A percentile compares a stretch with the other conserved stretches of the same genome.
These are phyloP conservation scores for Spilarctia lutea DNA, from an alignment of 2,888 invertebrate genomes.

Conservation along the genomic window DNA sequence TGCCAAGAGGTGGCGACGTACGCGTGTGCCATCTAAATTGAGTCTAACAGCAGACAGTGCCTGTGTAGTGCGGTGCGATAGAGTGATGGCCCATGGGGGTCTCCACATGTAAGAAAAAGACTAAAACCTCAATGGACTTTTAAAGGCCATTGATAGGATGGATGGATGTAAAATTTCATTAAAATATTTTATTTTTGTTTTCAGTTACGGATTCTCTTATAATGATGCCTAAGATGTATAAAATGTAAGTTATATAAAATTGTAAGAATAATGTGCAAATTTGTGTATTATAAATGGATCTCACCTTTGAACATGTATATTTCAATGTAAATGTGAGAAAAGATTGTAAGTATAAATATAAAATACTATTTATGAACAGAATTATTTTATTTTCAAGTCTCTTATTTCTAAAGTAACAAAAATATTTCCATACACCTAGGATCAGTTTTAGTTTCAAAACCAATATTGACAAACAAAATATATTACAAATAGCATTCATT, in stretches of 20 bases:
- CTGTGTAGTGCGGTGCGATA: no score
- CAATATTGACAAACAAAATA: conserved; percentile 35
- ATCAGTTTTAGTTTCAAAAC: conserved; percentile 38
- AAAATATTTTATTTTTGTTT: conserved; percentile 53
- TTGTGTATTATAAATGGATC: conserved; percentile 38
- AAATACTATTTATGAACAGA: conserved; percentile 43
- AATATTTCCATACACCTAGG: conserved; percentile 36
- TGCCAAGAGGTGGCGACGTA: no score
- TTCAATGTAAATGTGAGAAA: conserved; percentile 29
- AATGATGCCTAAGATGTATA: conserved; percentile 83
- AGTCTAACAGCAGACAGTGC: no score
- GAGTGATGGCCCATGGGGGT: no score
- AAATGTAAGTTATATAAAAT: conserved; percentile 58
- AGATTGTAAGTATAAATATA: conserved; percentile 40
- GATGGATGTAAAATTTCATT: not conserved
- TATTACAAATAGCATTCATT: conserved; percentile 26
- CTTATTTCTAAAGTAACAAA: conserved; percentile 48
- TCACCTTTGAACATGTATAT: conserved; percentile 27
- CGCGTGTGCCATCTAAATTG: no score
- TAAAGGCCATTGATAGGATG: no score
- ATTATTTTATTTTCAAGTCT: conserved; percentile 45
- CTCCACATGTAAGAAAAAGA: no score
- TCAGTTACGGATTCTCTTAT: conserved; percentile 86
- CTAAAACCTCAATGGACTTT: no score
- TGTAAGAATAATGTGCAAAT: conserved; percentile 19